These are phyloP conservation scores for Lacanobia wlatinum DNA, from an alignment of 2,888 invertebrate species.

Conservation along the genomic window DNA sequence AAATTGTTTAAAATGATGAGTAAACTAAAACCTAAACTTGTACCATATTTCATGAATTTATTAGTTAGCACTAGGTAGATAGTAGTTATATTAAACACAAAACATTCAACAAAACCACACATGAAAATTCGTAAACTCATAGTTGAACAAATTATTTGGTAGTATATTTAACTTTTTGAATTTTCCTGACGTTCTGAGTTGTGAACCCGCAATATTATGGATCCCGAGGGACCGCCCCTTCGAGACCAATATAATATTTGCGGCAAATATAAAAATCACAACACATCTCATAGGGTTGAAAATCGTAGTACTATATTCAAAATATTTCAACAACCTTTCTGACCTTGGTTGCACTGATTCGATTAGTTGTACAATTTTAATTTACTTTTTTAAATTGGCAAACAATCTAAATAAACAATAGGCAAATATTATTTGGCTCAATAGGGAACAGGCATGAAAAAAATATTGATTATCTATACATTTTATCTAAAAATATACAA, in stretches of 20 bases:
- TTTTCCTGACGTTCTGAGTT: conserved; percentile 1
- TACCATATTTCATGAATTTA: too few species aligned
- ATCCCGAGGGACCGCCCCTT: conserved; percentile 16
- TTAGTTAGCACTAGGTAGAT: neutral
- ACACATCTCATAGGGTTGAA: neutral
- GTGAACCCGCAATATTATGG: neutral
- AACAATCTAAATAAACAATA: too few species aligned
- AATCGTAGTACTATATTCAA: neutral
- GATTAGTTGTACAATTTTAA: too few species aligned
- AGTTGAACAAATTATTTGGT: conserved; percentile 25
- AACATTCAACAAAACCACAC: neutral
- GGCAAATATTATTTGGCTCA: too few species aligned
- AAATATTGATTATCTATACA: too few species aligned
- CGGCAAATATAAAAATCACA: conserved; percentile 1
- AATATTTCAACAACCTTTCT: neutral
- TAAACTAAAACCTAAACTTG: too few species aligned
- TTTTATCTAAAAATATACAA: too few species aligned
- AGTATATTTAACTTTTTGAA: conserved; percentile 30
- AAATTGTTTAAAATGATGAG: too few species aligned
- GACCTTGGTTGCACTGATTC: too few species aligned
- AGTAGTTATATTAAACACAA: neutral
- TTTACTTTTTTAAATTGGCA: too few species aligned
- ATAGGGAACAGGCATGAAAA: too few species aligned
- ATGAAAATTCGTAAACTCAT: neutral
- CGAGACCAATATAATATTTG: conserved; percentile 24